Base-by-base conservation (phyloP, 2,888 invertebrate species). In the Vandiemenella viatica region DNA sequence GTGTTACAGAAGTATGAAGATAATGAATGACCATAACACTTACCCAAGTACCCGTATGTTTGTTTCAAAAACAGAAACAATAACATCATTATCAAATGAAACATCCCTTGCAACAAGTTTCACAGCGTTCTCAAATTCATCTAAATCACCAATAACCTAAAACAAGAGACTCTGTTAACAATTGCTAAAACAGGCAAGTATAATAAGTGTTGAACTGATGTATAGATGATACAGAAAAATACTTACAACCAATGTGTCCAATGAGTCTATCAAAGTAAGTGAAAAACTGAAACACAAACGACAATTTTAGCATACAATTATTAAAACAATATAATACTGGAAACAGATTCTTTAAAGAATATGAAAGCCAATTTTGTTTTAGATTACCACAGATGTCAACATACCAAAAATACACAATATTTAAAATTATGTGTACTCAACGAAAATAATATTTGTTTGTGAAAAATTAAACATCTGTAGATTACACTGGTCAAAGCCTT, bases 31-130 rank as follows among this genome's bases (percentile, higher is more conserved):
- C n/a, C 6, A 15, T 8, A 42, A 48, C 46, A 64, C 75, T 75
- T 67, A 90, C 83, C 97, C 97, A n/a, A 98, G 71, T 71, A 98
- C 83, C 57, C 97, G 75, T 58, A 98, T 98, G 66, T 97, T 98
- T 7, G 95, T 95, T 69, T 98, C 97, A 67, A 98, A 98, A 4
- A 98, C 91, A 0, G 96, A 96, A 7, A 98, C 96, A 47, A 92
- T 79, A 52, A 96, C 80, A 67, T 98, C 93, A 56, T 78, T 85
- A 64, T 98, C 92, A 67, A 98, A 97, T 48, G 76, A 78, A 6
- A 96, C 90, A 65, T 91, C 83, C 50, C 75, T 74, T 54, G 93
- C 82, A 38, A 97, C 81, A 53, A 89, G 71, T 65, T 82, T 81
- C 4, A 93, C 83, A 19, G 92, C 92, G 58, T 77, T 77, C 64